phyloP scores from a whole-genome alignment of 1,140 invertebrate genomes.

The Drosophila micromelanica region DNA sequence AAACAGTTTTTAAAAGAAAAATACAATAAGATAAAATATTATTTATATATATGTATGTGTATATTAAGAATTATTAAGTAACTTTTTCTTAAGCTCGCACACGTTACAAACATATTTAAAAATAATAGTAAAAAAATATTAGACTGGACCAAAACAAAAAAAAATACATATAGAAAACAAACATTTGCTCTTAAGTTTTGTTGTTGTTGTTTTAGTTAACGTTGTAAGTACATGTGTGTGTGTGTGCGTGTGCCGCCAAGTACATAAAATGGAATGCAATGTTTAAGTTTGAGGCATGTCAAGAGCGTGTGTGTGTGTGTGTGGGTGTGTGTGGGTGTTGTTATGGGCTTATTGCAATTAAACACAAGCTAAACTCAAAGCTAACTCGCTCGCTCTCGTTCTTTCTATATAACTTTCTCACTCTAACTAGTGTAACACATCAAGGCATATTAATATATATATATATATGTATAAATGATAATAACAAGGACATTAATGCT shows the following conservation, averaged over 20 bases:
- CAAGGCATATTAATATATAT: conserved; percentile 20
- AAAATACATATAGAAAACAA: conserved; percentile 14
- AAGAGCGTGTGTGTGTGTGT: conserved; percentile 22
- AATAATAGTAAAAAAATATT: conserved; percentile 21
- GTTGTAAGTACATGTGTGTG: conserved; percentile 27
- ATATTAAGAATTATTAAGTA: conserved; percentile 45
- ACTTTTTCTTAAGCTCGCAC: conserved; percentile 44
- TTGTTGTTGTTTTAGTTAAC: neutral
- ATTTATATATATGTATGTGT: conserved; percentile 18
- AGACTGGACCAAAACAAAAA: conserved; percentile 5
- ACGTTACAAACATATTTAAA: conserved; percentile 49
- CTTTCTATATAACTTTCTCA: conserved; percentile 21
- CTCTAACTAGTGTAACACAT: conserved; percentile 64
- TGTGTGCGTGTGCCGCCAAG: conserved; percentile 34
- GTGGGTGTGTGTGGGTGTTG: neutral
- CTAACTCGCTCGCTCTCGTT: conserved; percentile 6
- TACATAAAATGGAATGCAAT: conserved; percentile 65
- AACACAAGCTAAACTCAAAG: conserved; percentile 4
- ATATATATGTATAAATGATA: conserved; percentile 23
- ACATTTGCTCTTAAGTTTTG: conserved; percentile 28
- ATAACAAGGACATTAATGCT: conserved; percentile 67
- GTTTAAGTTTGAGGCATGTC: conserved; percentile 52
- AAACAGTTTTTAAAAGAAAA: conserved; percentile 40
- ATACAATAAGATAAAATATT: conserved; percentile 15
- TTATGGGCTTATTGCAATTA: conserved; percentile 4